Percentiles rank a stretch among this genome's conserved stretches.
These are phyloP conservation scores for Mythimna lalbum DNA, from an alignment of 2,888 invertebrate genomes.

Conservation along the genomic window DNA sequence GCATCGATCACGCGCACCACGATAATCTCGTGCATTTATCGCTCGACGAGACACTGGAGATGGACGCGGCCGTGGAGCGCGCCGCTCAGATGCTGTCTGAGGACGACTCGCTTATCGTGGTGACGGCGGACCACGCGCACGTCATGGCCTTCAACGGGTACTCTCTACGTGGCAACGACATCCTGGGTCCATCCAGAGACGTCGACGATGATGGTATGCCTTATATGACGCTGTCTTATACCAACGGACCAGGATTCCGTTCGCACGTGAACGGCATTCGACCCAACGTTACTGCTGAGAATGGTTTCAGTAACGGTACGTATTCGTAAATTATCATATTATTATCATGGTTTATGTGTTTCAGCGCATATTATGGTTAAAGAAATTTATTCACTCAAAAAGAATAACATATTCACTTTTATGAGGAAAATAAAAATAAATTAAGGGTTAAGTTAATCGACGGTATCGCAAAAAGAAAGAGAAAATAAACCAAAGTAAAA, in stretches of 20 bases:
- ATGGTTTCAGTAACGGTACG: conserved; percentile 50
- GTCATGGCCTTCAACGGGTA: conserved; percentile 93
- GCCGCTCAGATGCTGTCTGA: conserved; percentile 84
- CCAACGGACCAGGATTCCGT: conserved; percentile 86
- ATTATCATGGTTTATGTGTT: neutral
- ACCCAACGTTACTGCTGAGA: conserved; percentile 46
- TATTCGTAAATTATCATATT: neutral
- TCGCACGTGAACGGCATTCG: conserved; percentile 35
- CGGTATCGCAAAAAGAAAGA: too few relatives aligned
- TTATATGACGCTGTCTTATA: conserved; percentile 91
- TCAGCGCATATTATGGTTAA: too few relatives aligned
- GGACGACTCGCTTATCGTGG: conserved; percentile 93
- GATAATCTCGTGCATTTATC: conserved; percentile 89
- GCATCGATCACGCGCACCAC: conserved; percentile 93
- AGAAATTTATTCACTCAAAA: too few relatives aligned
- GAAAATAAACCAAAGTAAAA: too few relatives aligned
- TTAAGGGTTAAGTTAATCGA: too few relatives aligned
- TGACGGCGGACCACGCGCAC: conserved; percentile 94
- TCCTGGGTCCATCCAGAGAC: conserved; percentile 64
- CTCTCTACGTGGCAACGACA: conserved; percentile 85
- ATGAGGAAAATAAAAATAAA: too few relatives aligned
- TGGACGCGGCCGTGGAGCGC: conserved; percentile 89
- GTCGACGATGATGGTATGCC: conserved; percentile 64
- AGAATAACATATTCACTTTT: too few relatives aligned
- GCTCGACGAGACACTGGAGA: conserved; percentile 92